A percentile compares a stretch with the other conserved stretches of the same genome.
Conservation (phyloP, 2,113 vertebrate genomes). For the Triplophysa rosa region DNA sequence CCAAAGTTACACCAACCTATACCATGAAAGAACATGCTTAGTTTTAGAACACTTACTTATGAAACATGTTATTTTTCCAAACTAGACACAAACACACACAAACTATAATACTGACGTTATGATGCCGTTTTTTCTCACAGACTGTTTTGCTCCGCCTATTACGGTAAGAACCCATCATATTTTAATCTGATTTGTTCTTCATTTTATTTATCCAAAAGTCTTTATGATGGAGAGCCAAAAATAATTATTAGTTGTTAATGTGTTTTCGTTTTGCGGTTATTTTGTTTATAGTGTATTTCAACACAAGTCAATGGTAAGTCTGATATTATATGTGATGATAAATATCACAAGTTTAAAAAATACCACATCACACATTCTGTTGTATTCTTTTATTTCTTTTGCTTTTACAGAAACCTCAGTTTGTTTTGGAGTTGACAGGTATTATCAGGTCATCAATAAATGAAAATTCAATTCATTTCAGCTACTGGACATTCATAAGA, state of each 20-base stretch:
- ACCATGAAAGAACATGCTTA: too few relatives aligned
- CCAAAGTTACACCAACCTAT: too few relatives aligned
- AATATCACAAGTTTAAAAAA: neutral
- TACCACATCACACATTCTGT: too few relatives aligned
- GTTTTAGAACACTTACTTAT: too few relatives aligned
- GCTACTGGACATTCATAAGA: neutral
- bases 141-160: slow-evolving; percentile 26
- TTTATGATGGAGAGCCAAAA: neutral
- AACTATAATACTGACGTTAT: neutral
- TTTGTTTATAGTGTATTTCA: slow-evolving; percentile 59
- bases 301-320: slow-evolving; percentile 64
- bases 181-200: neutral
- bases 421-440: slow-evolving; percentile 66
- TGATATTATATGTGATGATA: neutral
- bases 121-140: slow-evolving; percentile 58
- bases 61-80: too few relatives aligned
- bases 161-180: slow-evolving; percentile 17
- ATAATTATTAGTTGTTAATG: neutral
- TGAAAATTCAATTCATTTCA: neutral
- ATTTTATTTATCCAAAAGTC: neutral
- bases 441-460: neutral
- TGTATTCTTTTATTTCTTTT: neutral
- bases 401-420: slow-evolving; percentile 55
- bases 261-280: neutral
- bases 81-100: neutral